Conservation (phyloP, 2,113 vertebrate species). For the Gracilinanus agilis region DNA sequence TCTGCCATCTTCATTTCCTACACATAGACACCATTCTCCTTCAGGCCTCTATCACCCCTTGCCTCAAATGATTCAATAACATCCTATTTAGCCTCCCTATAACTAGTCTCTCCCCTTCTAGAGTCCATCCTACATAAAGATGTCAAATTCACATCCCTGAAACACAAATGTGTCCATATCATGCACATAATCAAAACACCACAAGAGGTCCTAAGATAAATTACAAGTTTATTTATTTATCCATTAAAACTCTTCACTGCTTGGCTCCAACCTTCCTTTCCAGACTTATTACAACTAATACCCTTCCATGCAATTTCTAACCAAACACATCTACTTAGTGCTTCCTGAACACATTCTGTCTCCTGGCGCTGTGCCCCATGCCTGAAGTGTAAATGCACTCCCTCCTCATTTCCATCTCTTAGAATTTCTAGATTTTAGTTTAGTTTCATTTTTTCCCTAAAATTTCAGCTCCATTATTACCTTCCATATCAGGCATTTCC, state of each 20-base stretch:
- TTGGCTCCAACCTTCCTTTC: background rate
- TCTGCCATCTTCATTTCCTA: background rate
- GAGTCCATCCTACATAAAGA: background rate
- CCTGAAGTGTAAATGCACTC: background rate
- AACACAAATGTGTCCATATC: background rate
- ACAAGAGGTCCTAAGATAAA: background rate
- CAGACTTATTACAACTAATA: background rate
- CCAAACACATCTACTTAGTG: background rate
- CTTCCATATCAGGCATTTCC: background rate
- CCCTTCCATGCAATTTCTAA: background rate
- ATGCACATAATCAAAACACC: background rate
- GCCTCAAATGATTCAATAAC: background rate
- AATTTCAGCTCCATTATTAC: background rate
- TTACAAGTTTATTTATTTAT: background rate
- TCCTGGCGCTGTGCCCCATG: background rate
- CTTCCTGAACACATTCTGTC: background rate
- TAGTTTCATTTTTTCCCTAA: background rate
- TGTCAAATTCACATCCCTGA: background rate
- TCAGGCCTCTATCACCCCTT: background rate
- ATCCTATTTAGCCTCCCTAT: background rate
- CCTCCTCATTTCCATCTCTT: background rate
- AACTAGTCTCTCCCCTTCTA: background rate
- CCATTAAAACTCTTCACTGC: background rate
- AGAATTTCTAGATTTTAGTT: background rate
- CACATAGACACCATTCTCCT: background rate